Base-by-base conservation (phyloP, 2,888 invertebrate species). In the Dolichomitus sp. region DNA sequence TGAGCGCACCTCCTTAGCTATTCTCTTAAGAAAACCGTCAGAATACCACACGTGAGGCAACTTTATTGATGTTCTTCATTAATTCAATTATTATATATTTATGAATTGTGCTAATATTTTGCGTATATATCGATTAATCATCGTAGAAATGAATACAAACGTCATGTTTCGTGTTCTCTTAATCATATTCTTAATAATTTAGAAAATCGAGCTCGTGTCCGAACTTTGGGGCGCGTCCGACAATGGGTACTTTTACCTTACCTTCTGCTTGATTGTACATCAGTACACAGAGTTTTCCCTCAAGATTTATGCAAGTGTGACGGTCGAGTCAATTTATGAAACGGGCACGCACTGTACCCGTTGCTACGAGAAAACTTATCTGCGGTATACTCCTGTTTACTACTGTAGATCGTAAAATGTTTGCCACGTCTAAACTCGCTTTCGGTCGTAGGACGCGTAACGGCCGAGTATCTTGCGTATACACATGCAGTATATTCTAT, bases 301-400 rank as follows among this genome's bases (percentile, higher is more conserved):
- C 37, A 33, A 57, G 77, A 77, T 73, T 81, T 68, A 81, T 68
- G 73, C 37, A 57, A 52, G 27, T 42, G 42, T 66, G 76, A 63
- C 37, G 57, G 27, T 59, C 42, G 68, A 69, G 40, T 54, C 69
- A 69, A 37, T 69, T 40, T 54, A 23, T 12, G 40, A 54, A 69
- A 54, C 69, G 54, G 54, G 54, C 23, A 54, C 54, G 27, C 40
- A 23, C n/a, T 33, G 52, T 19, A 33, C 52, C 7, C 12, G n/a
- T n/a, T 3, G 12, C 12, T 2, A 23, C 7, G 50, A 19, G 69
- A 6, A 40, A 52, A 69, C 52, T 54, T 52, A 23, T 69, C 52
- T 37, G 19, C 52, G 19, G 52, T 33, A 48, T 52, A 52, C 48
- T 37, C 52, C 50, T 45, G 61, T 68, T 80, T 80, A 80, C 68